phyloP scores from a whole-genome alignment of 2,888 invertebrate genomes.

The Lasioglossum marginatum region DNA sequence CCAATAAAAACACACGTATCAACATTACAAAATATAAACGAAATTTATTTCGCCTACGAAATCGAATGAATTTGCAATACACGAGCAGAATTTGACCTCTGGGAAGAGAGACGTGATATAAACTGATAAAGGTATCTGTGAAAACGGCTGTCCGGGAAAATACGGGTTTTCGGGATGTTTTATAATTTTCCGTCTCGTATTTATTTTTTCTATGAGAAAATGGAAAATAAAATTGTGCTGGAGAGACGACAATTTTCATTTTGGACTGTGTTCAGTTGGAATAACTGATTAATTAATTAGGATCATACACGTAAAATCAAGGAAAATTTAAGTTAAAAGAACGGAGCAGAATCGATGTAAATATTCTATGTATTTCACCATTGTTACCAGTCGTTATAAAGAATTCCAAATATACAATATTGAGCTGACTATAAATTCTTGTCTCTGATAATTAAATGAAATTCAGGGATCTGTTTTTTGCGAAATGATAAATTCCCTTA shows the following conservation, averaged over 20 bases:
- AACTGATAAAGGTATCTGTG: neutral
- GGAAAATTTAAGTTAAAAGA: neutral
- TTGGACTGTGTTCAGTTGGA: neutral
- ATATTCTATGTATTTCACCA: slow-evolving; percentile 36
- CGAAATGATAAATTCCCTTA: slow-evolving; percentile 11
- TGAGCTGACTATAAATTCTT: neutral
- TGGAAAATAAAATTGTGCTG: neutral
- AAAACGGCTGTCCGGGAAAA: neutral
- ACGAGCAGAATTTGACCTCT: neutral
- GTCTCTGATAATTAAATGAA: neutral
- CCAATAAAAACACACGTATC: neutral
- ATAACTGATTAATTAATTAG: neutral
- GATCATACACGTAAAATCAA: neutral
- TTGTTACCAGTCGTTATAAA: slow-evolving; percentile 20
- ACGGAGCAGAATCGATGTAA: slow-evolving; percentile 8
- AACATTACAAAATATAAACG: neutral
- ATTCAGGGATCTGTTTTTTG: neutral
- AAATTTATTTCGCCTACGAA: neutral
- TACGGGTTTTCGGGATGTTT: neutral
- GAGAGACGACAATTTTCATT: neutral
- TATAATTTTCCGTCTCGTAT: neutral
- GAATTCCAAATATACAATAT: slow-evolving; percentile 33
- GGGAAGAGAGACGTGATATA: neutral
- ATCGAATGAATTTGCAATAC: neutral
- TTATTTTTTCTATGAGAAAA: neutral